Evolutionary conservation across 2,113 vertebrate genomes (phyloP).

Genomic region (Pantherophis guttatus): DNA sequence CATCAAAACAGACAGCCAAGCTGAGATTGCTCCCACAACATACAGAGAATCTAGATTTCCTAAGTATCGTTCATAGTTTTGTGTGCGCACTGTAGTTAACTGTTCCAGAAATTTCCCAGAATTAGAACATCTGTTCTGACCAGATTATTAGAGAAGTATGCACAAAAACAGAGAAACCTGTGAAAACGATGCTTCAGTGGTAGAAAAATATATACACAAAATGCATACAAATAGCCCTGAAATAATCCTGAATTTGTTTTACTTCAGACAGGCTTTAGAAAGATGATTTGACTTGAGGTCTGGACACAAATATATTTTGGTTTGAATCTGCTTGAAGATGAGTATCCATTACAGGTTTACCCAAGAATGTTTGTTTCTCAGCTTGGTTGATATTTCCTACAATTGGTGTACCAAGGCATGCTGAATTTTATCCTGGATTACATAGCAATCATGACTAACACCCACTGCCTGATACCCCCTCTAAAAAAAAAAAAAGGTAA

Average conservation of each 20-base stretch:
- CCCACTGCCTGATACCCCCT: neutral
- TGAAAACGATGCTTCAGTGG: neutral
- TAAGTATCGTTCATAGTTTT: neutral
- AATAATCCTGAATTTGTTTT: neutral
- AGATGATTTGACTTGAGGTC: neutral
- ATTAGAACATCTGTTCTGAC: neutral
- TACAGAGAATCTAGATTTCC: neutral
- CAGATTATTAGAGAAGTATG: neutral
- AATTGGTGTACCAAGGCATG: neutral
- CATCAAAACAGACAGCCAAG: neutral
- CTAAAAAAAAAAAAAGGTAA: neutral
- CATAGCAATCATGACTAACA: neutral
- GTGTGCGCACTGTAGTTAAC: neutral
- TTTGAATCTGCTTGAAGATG: neutral
- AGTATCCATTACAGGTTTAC: neutral
- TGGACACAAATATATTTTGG: neutral
- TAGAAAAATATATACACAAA: neutral
- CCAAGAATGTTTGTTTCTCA: neutral
- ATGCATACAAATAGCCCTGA: neutral
- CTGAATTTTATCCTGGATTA: neutral
- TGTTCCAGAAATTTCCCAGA: neutral
- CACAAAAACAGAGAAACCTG: neutral
- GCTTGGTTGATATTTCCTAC: neutral
- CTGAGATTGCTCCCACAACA: neutral
- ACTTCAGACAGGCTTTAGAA: neutral